A percentile compares a stretch with the other conserved stretches of the same genome.
Evolutionary conservation across 1,140 invertebrate species (phyloP).

Genomic region (Caenorhabditis remanei): DNA sequence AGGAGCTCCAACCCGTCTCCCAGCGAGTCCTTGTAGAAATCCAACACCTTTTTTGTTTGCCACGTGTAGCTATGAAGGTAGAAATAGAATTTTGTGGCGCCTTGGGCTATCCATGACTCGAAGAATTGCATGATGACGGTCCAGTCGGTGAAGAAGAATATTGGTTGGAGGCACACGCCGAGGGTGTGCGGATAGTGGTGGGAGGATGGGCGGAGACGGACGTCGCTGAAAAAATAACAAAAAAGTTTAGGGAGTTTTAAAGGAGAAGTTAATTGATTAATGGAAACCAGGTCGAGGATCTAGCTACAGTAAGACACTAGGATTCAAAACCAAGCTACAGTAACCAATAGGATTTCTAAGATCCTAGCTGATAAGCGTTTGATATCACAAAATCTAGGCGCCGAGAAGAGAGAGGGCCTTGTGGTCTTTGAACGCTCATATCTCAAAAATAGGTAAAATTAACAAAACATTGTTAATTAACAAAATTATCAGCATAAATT

Average conservation of each 20-base stretch:
- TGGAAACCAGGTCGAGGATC: too few species aligned
- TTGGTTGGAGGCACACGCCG: slow-evolving; percentile 42
- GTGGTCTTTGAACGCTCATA: too few species aligned
- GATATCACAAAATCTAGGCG: too few species aligned
- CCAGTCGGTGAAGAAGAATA: slow-evolving; percentile 55
- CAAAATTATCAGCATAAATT: not conserved
- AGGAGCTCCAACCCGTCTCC: slow-evolving; percentile 1
- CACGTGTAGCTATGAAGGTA: slow-evolving; percentile 53
- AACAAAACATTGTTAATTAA: not conserved
- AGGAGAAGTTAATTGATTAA: too few species aligned
- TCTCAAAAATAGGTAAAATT: not conserved
- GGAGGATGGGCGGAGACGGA: not conserved
- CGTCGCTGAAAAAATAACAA: slow-evolving; percentile 48
- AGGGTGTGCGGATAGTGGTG: not conserved
- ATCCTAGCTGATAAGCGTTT: too few species aligned
- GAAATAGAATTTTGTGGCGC: slow-evolving; percentile 56
- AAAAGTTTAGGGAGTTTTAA: too few species aligned
- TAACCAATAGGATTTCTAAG: too few species aligned
- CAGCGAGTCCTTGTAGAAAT: slow-evolving; percentile 51
- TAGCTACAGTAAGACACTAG: too few species aligned
- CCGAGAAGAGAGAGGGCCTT: too few species aligned
- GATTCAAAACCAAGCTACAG: too few species aligned
- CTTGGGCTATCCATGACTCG: slow-evolving; percentile 53
- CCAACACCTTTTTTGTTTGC: slow-evolving; percentile 41
- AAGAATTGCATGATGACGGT: slow-evolving; percentile 48